phyloP scores from a whole-genome alignment of 2,113 vertebrate species.

The Pyrgilauda ruficollis region DNA sequence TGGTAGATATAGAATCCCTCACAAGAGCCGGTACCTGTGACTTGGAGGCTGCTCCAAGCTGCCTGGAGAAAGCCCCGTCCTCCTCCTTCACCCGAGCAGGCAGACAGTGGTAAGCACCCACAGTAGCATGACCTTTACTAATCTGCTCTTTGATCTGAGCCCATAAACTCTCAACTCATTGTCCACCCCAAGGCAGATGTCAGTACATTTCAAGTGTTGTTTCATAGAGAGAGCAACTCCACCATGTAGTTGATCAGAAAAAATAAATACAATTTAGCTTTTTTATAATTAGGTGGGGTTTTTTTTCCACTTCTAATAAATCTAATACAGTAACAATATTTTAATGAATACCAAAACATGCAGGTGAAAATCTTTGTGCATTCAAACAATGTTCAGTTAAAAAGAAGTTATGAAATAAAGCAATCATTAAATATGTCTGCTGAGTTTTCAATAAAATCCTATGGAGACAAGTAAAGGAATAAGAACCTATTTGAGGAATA shows the following conservation, averaged over 20 bases:
- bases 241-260: not conserved
- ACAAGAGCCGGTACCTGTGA: not conserved
- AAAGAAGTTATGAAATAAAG: not conserved
- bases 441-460: not conserved
- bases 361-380: not conserved
- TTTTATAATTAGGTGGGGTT: not conserved
- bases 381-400: not conserved
- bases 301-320: not conserved
- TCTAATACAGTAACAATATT: not conserved
- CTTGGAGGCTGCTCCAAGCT: not conserved
- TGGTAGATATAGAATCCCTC: not conserved
- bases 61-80: not conserved
- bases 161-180: not conserved
- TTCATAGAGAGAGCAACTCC: not conserved
- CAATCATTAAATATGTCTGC: not conserved
- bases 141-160: not conserved
- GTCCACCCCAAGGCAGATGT: not conserved
- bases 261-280: slow-evolving; percentile 31
- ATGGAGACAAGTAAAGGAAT: not conserved
- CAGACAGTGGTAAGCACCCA: not conserved
- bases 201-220: not conserved
- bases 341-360: not conserved
- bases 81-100: not conserved
- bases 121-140: not conserved
- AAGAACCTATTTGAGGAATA: not conserved